Conservation (phyloP, 1,140 invertebrate genomes). For the Ditylenchus dipsaci region DNA sequence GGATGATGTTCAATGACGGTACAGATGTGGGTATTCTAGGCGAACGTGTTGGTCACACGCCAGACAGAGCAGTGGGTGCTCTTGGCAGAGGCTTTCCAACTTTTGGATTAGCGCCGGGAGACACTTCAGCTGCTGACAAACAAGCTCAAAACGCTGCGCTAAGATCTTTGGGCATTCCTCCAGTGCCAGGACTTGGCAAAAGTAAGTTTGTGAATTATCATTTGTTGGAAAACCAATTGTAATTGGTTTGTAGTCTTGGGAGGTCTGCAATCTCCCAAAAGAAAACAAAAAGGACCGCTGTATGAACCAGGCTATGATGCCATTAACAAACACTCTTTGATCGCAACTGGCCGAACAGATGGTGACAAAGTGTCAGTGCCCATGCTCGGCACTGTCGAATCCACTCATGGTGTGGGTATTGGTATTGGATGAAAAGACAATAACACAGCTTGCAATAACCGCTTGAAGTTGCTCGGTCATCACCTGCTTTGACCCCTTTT, state of each 20-base stretch:
- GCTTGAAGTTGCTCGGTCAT: too few species aligned
- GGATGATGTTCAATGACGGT: constrained; percentile 44
- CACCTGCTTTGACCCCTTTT: too few species aligned
- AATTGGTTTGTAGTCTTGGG: constrained; percentile 23
- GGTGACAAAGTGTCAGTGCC: constrained; percentile 40
- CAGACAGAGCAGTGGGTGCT: constrained; percentile 35
- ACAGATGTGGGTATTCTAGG: constrained; percentile 36
- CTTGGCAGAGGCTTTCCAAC: constrained; percentile 30
- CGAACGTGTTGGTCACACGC: constrained; percentile 34
- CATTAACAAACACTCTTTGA: constrained; percentile 37
- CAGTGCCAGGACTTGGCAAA: constrained; percentile 36
- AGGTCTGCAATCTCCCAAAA: constrained; percentile 16
- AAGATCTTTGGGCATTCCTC: constrained; percentile 36
- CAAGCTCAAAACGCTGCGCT: constrained; percentile 30
- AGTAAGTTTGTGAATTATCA: constrained; percentile 12
- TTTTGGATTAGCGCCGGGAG: constrained; percentile 31
- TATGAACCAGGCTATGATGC: constrained; percentile 45
- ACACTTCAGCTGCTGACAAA: constrained; percentile 28
- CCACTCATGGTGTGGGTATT: constrained; percentile 35
- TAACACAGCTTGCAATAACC: too few species aligned
- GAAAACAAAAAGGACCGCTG: constrained; percentile 11
- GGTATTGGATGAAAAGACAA: constrained; percentile 40
- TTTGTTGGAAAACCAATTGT: background rate
- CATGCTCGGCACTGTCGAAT: constrained; percentile 35
- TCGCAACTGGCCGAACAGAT: constrained; percentile 43